Percentiles rank a stretch among this genome's conserved stretches.
Evolutionary conservation across 2,113 vertebrate genomes (phyloP).

Genomic region (Microtus ochrogaster): DNA sequence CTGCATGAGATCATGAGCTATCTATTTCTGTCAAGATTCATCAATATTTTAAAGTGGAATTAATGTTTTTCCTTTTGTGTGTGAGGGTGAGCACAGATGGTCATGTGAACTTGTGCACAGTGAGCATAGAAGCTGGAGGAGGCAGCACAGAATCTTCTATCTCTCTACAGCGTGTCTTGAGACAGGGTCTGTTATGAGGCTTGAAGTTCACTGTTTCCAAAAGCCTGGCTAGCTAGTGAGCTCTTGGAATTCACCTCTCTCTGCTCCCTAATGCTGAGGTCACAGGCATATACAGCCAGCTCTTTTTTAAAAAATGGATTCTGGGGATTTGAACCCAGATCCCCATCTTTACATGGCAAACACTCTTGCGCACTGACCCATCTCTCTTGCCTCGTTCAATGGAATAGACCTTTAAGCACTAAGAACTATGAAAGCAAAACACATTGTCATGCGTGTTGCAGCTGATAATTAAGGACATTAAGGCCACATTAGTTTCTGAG

Average conservation of each 20-base stretch:
- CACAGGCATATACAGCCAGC: background rate
- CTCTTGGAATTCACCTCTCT: background rate
- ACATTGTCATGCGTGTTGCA: background rate
- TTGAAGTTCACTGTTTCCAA: too few relatives aligned
- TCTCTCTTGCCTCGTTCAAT: too few relatives aligned
- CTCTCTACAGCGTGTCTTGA: background rate
- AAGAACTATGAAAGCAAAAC: background rate
- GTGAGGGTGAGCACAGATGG: background rate
- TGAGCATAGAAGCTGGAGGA: background rate
- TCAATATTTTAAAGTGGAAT: background rate
- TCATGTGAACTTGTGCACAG: background rate
- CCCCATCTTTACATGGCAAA: background rate
- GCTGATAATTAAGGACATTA: background rate
- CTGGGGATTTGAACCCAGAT: background rate
- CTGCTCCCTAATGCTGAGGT: background rate
- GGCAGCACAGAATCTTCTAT: too few relatives aligned
- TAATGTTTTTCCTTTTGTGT: background rate
- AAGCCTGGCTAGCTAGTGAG: too few relatives aligned
- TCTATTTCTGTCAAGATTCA: conserved; percentile 26
- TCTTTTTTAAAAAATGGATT: background rate
- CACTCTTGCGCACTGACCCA: background rate
- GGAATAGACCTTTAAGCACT: background rate
- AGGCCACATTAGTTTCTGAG: background rate
- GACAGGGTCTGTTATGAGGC: background rate
- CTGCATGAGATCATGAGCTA: background rate